Evolutionary conservation across 2,888 invertebrate genomes (phyloP).

Genomic region (Empis stercorea): DNA sequence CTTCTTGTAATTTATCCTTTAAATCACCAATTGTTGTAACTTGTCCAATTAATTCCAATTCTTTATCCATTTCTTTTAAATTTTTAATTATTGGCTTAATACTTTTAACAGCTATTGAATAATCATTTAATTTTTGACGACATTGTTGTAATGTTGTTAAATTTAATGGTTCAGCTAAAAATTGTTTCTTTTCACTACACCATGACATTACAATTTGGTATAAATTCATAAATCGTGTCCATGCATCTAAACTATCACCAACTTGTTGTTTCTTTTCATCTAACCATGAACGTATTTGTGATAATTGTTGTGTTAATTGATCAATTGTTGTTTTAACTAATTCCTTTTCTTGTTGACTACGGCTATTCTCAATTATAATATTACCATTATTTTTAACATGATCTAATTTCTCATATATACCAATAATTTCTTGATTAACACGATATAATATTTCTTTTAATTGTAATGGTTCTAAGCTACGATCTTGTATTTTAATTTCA

Average conservation of each 20-base stretch:
- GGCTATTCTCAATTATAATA: constrained; percentile 64
- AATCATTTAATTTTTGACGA: constrained; percentile 74
- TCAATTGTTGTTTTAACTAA: constrained; percentile 62
- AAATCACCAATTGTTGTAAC: constrained; percentile 76
- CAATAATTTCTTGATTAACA: constrained; percentile 60
- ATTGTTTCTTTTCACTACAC: constrained; percentile 69
- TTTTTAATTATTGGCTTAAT: constrained; percentile 79
- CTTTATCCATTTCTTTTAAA: constrained; percentile 82
- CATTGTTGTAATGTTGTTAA: constrained; percentile 69
- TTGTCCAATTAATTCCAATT: constrained; percentile 71
- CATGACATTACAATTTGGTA: constrained; percentile 71
- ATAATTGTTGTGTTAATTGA: constrained; percentile 63
- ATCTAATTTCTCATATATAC: constrained; percentile 62
- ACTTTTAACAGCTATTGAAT: constrained; percentile 77
- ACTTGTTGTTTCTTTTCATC: constrained; percentile 74
- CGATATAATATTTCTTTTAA: constrained; percentile 66
- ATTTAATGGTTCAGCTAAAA: constrained; percentile 65
- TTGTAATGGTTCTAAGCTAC: constrained; percentile 60
- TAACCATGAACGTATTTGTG: constrained; percentile 62
- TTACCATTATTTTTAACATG: constrained; percentile 65
- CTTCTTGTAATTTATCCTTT: constrained; percentile 71
- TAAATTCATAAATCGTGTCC: constrained; percentile 71
- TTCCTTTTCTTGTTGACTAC: constrained; percentile 62
- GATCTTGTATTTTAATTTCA: constrained; percentile 70
- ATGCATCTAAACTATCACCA: constrained; percentile 77